A percentile compares a stretch with the other conserved stretches of the same genome.
These are phyloP conservation scores for Eidolon dupreanum DNA, from an alignment of 2,797 vertebrate species.

Conservation along the genomic window DNA sequence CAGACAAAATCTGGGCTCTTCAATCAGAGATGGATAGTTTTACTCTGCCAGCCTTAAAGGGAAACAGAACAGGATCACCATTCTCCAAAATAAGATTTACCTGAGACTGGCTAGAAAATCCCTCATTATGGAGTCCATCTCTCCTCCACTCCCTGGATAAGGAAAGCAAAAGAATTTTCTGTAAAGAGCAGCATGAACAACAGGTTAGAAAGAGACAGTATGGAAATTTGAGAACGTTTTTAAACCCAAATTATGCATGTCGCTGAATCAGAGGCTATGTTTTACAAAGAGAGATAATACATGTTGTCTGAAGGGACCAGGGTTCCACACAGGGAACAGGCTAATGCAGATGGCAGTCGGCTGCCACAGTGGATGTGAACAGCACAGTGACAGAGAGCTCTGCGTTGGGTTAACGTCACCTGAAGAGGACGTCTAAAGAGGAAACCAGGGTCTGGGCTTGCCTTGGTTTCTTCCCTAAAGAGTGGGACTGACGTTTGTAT, in stretches of 20 bases:
- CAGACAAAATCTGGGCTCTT: not conserved
- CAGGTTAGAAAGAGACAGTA: not conserved
- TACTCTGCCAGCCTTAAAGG: not conserved
- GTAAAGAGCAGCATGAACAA: not conserved
- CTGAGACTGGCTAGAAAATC: not conserved
- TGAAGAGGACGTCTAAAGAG: not conserved
- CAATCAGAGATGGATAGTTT: not conserved
- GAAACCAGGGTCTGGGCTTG: not conserved
- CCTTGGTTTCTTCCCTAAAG: not conserved
- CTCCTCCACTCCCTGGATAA: not conserved
- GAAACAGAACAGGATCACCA: not conserved
- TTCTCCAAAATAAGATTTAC: not conserved
- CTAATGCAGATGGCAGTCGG: not conserved
- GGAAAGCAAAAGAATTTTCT: not conserved
- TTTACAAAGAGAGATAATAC: not conserved
- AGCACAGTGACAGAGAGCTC: not conserved
- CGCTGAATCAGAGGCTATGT: not conserved
- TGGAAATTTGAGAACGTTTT: not conserved
- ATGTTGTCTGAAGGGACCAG: not conserved
- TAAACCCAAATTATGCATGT: not conserved
- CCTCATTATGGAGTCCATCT: not conserved
- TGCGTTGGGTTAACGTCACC: not conserved
- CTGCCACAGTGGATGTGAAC: not conserved
- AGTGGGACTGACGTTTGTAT: not conserved
- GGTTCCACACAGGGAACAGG: not conserved